Percentiles rank a stretch among this genome's conserved stretches.
phyloP scores from a whole-genome alignment of 2,797 vertebrate genomes.

The Smutsia gigantea region DNA sequence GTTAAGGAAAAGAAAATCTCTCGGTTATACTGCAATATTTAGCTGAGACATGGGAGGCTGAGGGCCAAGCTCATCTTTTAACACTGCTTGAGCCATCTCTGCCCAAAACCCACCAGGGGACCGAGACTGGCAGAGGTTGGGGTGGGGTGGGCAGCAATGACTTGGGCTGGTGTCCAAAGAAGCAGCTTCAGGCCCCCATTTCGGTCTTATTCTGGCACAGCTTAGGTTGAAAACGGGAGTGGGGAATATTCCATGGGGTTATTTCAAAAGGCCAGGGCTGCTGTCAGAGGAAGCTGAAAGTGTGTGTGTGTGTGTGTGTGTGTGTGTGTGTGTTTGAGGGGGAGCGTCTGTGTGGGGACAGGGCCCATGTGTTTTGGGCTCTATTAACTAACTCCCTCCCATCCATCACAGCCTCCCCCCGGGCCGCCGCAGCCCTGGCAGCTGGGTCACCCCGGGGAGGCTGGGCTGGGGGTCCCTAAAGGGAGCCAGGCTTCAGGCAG shows the following conservation, averaged over 20 bases:
- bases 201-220: background rate
- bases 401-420: constrained; percentile 86
- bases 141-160: background rate
- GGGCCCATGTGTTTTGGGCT: constrained; percentile 87
- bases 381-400: constrained; percentile 89
- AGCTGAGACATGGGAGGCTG: background rate
- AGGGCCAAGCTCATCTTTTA: background rate
- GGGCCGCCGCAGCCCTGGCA: constrained; percentile 84
- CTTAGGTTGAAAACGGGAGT: background rate
- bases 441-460: constrained; percentile 88
- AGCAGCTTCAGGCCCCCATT: background rate
- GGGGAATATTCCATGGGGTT: background rate
- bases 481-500: constrained; percentile 85
- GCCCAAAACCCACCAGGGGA: background rate
- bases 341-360: constrained; percentile 64
- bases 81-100: background rate
- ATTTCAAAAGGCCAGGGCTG: constrained; percentile 24
- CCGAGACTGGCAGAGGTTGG: background rate
- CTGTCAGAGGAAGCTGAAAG: constrained; percentile 42
- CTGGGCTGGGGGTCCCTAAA: constrained; percentile 86
- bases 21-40: background rate
- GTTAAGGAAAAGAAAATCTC: background rate
- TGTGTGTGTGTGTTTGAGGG: background rate
- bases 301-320: background rate
- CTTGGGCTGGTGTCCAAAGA: background rate